These are phyloP conservation scores for Synergus itoensis DNA, from an alignment of 2,888 invertebrate species.

Conservation along the genomic window DNA sequence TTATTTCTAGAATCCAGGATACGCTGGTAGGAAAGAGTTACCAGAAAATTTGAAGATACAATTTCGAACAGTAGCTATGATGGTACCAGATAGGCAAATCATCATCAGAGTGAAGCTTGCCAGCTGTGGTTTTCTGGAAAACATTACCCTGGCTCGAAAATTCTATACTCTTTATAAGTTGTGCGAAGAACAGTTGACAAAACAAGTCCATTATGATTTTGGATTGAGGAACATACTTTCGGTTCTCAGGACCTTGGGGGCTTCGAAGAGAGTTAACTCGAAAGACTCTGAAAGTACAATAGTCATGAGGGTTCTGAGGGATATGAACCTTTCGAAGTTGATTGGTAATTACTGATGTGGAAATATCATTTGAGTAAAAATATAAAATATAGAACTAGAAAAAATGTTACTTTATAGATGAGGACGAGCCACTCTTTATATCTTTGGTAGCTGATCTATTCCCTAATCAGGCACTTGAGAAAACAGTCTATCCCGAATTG, in stretches of 20 bases:
- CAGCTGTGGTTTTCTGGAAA: slow-evolving; percentile 97
- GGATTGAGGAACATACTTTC: slow-evolving; percentile 97
- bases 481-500: slow-evolving; percentile 91
- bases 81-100: slow-evolving; percentile 98
- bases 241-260: slow-evolving; percentile 94
- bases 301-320: slow-evolving; percentile 97
- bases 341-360: slow-evolving; percentile 80
- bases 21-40: slow-evolving; percentile 96
- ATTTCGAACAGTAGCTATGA: slow-evolving; percentile 98
- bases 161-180: slow-evolving; percentile 98
- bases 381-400: slow-evolving; percentile 16
- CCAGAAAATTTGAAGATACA: slow-evolving; percentile 99
- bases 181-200: slow-evolving; percentile 98
- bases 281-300: slow-evolving; percentile 97
- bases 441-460: slow-evolving; percentile 97
- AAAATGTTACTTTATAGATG: slow-evolving; percentile 81
- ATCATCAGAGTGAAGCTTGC: slow-evolving; percentile 98
- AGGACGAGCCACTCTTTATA: slow-evolving; percentile 98
- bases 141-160: slow-evolving; percentile 95
- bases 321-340: slow-evolving; percentile 98
- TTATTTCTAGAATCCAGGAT: slow-evolving; percentile 92
- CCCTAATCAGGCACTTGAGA: slow-evolving; percentile 95
- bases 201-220: slow-evolving; percentile 98
- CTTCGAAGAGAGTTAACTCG: slow-evolving; percentile 93
- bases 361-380: not conserved